Evolutionary conservation across 2,113 vertebrate genomes (phyloP), one percentile per base, ranked within the genome.

Genomic region (Otolemur garnettii): DNA sequence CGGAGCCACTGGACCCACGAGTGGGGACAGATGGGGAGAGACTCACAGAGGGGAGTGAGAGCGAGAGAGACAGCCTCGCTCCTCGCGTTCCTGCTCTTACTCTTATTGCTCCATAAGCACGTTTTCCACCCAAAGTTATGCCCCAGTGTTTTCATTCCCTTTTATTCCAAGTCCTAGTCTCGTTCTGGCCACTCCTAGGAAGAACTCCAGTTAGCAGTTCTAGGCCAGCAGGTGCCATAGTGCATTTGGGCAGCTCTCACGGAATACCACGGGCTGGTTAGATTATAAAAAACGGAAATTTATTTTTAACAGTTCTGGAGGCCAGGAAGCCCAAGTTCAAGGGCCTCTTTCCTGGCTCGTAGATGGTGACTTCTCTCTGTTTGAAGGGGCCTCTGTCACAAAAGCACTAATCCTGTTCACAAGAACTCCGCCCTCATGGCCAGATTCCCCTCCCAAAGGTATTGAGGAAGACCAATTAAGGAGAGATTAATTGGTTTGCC

Each of bases 61-160:
- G 11, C 5, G 35, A 2, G 10, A 2, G 10, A 1, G 13, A 28
- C 74, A 50, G 55, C n/a, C 18, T 66, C 0, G 0, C 57, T n/a
- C 24, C 0, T 5, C 0, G 2, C 3, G 2, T 26, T 77, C 24
- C 45, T 33, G 15, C 42, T 90, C 83, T 74, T 45, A 13, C 28
- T 71, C 79, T 50, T 13, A 50, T 15, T 4, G 30, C 60, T 35
- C 79, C 45, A 0, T 2, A 2, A 64, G 53, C 9, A 28, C 66
- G 75, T 71, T 94, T 68, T 38, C 33, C 22, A 42, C 60, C 59
- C 13, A 38, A 91, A 57, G 35, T 38, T 38, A 42, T 33, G 19
- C 28, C 69, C 66, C 1, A 5, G 0, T 24, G 22, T 24, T 64
- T 91, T 82, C 57, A 62, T 18, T 57, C 62, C 30, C 74, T 78